Base-by-base conservation (phyloP, 2,113 vertebrate genomes). In the Aegotheles bennettii region DNA sequence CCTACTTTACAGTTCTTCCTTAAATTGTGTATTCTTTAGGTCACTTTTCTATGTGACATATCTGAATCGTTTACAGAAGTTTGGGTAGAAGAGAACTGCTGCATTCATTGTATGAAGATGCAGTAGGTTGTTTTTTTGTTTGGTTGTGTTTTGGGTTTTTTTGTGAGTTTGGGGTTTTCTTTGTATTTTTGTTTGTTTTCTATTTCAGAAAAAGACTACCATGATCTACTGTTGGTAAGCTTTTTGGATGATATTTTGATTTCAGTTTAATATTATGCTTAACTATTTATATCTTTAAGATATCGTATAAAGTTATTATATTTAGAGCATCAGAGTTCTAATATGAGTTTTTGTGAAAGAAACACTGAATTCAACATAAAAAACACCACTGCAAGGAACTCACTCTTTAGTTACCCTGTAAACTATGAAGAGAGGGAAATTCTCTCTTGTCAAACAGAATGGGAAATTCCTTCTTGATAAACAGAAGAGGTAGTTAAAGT, bases 121-220 rank as follows among this genome's bases (percentile, higher is more conserved):
- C 4, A 91, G 13, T 53, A 48, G 10, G 5, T 3, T 75, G 14
- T 0, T 15, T 8, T 56, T 81, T 31, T 35, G 13, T 28, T 81
- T 33, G 33, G 1, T 65, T 31, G 6, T 0, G 3, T 56, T 70
- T 6, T 16, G 7, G 1, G 17, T 10, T 54, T 56, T 56, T 9
- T 54, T 56, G n/a, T 45, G 11, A 5, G 9, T 28, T 50, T 40
- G 45, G 45, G 47, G 19, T 11, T 24, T 29, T 4, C 13, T 48
- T 48, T 48, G 47, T 50, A 8, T 12, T 63, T 18, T n/a, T 3
- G 48, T 25, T 50, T 14, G 14, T 20, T 24, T 42, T 38, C 19
- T 13, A 36, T 48, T 19, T 3, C 7, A 13, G 16, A 36, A 94
- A 74, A 75, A 56, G 0, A 1, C 15, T 87, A 20, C 6, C 13